phyloP scores from a whole-genome alignment of 2,113 vertebrate species.

The Nannobrachium achirus region DNA sequence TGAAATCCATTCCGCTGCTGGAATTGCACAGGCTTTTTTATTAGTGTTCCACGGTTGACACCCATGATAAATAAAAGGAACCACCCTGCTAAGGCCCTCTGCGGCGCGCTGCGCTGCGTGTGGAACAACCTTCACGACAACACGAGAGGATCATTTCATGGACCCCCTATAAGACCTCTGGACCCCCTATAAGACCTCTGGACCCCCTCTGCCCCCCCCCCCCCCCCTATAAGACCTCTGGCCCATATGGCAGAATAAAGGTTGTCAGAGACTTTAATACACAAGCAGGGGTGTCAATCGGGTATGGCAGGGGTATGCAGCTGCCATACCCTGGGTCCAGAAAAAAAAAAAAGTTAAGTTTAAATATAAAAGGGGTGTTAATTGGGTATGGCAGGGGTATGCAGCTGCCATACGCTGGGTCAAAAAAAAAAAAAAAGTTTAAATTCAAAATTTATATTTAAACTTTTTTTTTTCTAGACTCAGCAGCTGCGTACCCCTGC shows the following conservation, averaged over 20 bases:
- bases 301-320: too few relatives aligned
- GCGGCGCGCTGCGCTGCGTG: slow-evolving; percentile 3
- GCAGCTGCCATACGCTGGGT: too few relatives aligned
- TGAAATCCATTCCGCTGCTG: slow-evolving; percentile 37
- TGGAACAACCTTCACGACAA: slow-evolving; percentile 35
- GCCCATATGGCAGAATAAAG: slow-evolving; percentile 34
- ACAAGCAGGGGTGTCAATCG: too few relatives aligned
- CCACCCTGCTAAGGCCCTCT: not conserved
- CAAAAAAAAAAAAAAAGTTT: too few relatives aligned
- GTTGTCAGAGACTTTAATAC: slow-evolving; percentile 35
- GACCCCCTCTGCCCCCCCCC: too few relatives aligned
- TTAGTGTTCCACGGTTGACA: slow-evolving; percentile 41
- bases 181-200: slow-evolving; percentile 30
- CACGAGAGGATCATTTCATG: slow-evolving; percentile 29
- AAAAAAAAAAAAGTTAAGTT: too few relatives aligned
- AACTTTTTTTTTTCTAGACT: too few relatives aligned
- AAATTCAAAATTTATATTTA: too few relatives aligned
- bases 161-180: slow-evolving; percentile 28
- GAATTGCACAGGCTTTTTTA: slow-evolving; percentile 53
- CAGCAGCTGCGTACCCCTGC: too few relatives aligned
- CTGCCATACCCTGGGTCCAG: too few relatives aligned
- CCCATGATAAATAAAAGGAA: slow-evolving; percentile 58
- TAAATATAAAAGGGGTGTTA: too few relatives aligned
- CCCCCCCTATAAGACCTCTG: slow-evolving; percentile 41
- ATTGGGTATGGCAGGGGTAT: too few relatives aligned